Evolutionary conservation across 1,140 invertebrate species (phyloP), one percentile per base, ranked within the genome.

Genomic region (Drosophila prosaltans): DNA sequence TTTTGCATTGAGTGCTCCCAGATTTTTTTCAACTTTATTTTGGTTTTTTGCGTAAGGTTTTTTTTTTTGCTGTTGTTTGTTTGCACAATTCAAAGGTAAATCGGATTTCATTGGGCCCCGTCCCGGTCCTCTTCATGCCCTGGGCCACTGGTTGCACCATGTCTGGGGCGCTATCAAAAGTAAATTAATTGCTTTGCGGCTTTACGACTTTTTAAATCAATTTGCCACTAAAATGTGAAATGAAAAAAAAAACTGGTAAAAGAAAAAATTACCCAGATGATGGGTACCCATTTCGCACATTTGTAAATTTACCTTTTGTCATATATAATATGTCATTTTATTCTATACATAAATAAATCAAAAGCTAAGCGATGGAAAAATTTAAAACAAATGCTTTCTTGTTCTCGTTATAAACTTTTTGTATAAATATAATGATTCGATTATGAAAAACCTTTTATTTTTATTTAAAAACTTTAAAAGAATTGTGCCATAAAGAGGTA

Each of bases 171-270:
- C 28, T 28, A 58, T 43, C 30, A 55, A 75, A 57, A 60, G 21
- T 68, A 65, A 75, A 76, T 82, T 67, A 84, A 84, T 80, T 73
- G 77, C 69, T 65, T 69, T 62, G 72, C 57, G 77, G 69, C 59
- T 69, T 72, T 61, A 21, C 41, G 30, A 72, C 58, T 79, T 84
- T 67, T 65, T 66, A 63, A 82, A 74, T 78, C 60, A 70, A 78
- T 74, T 82, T 66, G 32, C 57, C 45, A 51, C 45, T 51, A 51
- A 51, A 51, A 51, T 26, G 7, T 2, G 4, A 51, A 51, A 51
- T 36, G 26, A 26, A 51, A 51, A 51, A 51, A 48, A 30, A 57
- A 58, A 48, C 51, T 39, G 26, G 7, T 26, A 6, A 21, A 2
- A 9, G 21, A 24, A 26, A 26, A n/a, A n/a, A 40, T 40, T 40